phyloP scores from a whole-genome alignment of 2,888 invertebrate species.

The Acleris holmiana region DNA sequence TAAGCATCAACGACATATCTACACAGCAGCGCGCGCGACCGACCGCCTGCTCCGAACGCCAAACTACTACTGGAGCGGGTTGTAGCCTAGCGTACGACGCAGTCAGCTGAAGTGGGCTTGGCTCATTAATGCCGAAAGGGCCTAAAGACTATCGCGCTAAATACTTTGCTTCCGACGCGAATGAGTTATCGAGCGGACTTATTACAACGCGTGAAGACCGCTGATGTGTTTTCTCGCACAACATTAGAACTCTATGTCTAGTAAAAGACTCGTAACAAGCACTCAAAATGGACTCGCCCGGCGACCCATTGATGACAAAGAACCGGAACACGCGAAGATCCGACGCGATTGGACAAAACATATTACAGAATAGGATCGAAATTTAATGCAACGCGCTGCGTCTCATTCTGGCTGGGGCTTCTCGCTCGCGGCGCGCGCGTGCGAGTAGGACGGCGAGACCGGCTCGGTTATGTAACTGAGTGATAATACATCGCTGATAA shows the following conservation, averaged over 20 bases:
- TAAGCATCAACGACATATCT: slow-evolving; percentile 70
- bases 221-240: slow-evolving; percentile 43
- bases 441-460: slow-evolving; percentile 58
- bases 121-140: slow-evolving; percentile 74
- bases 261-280: slow-evolving; percentile 65
- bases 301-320: slow-evolving; percentile 89
- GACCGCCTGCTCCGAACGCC: slow-evolving; percentile 65
- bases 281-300: slow-evolving; percentile 85
- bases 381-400: slow-evolving; percentile 70
- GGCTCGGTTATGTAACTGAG: slow-evolving; percentile 75
- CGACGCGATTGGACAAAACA: slow-evolving; percentile 85
- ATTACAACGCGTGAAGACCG: slow-evolving; percentile 40
- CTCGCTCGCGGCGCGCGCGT: slow-evolving; percentile 47
- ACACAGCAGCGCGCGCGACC: slow-evolving; percentile 54
- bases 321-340: slow-evolving; percentile 86
- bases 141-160: slow-evolving; percentile 61
- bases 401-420: slow-evolving; percentile 59
- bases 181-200: slow-evolving; percentile 42
- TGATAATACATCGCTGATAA: slow-evolving; percentile 82
- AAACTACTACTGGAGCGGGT: slow-evolving; percentile 76
- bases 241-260: slow-evolving; percentile 57
- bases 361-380: slow-evolving; percentile 80
- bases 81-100: slow-evolving; percentile 82
- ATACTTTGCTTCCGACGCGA: slow-evolving; percentile 51
- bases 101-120: slow-evolving; percentile 83